phyloP scores from a whole-genome alignment of 2,888 invertebrate species.

The Cyclophora punctaria region DNA sequence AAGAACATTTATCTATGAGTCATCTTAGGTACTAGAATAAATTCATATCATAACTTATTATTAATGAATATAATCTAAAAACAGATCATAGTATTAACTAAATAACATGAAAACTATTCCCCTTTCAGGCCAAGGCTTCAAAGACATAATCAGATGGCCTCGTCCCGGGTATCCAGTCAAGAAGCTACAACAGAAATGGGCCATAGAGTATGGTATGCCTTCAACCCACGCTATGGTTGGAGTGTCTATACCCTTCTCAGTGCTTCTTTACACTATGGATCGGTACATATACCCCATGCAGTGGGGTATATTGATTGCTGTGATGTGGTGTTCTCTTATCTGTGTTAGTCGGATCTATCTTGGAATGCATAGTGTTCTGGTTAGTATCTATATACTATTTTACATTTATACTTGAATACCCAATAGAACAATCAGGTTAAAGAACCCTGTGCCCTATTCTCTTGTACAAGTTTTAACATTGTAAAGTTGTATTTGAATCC shows the following conservation, averaged over 20 bases:
- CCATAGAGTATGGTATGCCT: constrained; percentile 95
- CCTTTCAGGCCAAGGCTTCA: constrained; percentile 85
- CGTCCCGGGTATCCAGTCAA: constrained; percentile 90
- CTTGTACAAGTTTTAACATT: too few species aligned
- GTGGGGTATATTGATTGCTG: constrained; percentile 75
- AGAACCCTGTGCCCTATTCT: too few species aligned
- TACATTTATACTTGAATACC: too few species aligned
- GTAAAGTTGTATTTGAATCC: too few species aligned
- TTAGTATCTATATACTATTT: constrained; percentile 52
- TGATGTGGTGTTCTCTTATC: constrained; percentile 83
- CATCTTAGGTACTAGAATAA: too few species aligned
- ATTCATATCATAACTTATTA: too few species aligned
- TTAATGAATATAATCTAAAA: too few species aligned
- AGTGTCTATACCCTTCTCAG: constrained; percentile 89
- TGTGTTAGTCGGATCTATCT: constrained; percentile 91
- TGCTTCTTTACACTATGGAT: constrained; percentile 85
- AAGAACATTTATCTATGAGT: too few species aligned
- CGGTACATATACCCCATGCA: constrained; percentile 83
- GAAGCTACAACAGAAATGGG: constrained; percentile 90
- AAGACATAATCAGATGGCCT: constrained; percentile 91
- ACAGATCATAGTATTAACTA: not conserved
- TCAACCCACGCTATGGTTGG: constrained; percentile 96
- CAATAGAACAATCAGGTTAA: too few species aligned
- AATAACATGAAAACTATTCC: not conserved
- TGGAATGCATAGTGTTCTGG: constrained; percentile 94